phyloP scores from a whole-genome alignment of 2,888 invertebrate genomes.

The Allolobophora icterica region DNA sequence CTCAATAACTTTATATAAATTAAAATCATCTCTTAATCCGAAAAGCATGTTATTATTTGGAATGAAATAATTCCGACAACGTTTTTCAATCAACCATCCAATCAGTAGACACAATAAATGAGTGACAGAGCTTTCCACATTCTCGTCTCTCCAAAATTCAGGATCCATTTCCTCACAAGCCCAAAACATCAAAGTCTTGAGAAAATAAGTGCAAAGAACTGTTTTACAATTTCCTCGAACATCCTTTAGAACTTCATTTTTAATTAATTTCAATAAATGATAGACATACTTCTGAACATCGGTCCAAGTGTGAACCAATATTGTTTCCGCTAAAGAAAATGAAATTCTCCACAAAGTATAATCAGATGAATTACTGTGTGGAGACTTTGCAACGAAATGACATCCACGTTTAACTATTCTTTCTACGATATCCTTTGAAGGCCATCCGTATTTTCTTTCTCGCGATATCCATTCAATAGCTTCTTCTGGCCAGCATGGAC shows the following conservation, averaged over 20 bases:
- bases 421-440: background rate
- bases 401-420: background rate
- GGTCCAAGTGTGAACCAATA: constrained; percentile 28
- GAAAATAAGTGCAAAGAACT: constrained; percentile 9
- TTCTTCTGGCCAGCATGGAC: constrained; percentile 32
- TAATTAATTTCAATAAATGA: background rate
- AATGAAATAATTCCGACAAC: constrained; percentile 33
- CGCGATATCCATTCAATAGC: constrained; percentile 27
- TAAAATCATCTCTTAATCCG: too few species aligned
- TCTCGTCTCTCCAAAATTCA: background rate
- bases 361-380: background rate
- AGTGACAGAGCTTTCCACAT: background rate
- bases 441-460: background rate
- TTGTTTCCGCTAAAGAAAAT: constrained; percentile 27
- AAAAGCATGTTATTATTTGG: background rate
- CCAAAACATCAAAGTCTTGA: constrained; percentile 34
- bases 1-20: too few species aligned
- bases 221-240: background rate
- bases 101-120: background rate
- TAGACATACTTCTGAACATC: constrained; percentile 23
- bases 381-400: constrained; percentile 21
- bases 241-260: background rate
- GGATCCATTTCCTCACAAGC: constrained; percentile 23
- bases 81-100: constrained; percentile 12
- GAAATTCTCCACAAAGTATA: constrained; percentile 29